A percentile compares a stretch with the other conserved stretches of the same genome.
phyloP scores from a whole-genome alignment of 2,797 vertebrate species.

The Macropodus opercularis region DNA sequence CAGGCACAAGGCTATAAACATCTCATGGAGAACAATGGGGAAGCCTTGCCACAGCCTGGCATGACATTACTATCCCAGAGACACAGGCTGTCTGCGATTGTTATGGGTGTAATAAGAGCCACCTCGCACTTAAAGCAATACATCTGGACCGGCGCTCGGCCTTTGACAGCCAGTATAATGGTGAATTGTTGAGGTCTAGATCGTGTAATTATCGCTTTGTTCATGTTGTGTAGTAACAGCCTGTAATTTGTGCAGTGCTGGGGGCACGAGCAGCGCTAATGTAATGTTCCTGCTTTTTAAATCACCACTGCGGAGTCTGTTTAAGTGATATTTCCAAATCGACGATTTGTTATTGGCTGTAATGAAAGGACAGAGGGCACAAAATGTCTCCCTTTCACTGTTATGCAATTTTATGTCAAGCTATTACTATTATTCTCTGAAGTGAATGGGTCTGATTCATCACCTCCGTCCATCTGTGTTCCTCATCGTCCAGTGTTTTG shows the following conservation, averaged over 20 bases:
- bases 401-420: conserved; percentile 66
- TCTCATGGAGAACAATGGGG: conserved; percentile 71
- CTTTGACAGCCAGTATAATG: conserved; percentile 71
- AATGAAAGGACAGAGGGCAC: conserved; percentile 56
- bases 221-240: conserved; percentile 43
- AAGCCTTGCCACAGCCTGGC: conserved; percentile 65
- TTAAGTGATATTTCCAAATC: conserved; percentile 43
- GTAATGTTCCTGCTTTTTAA: conserved; percentile 53
- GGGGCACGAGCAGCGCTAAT: conserved; percentile 34
- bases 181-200: conserved; percentile 64
- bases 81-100: conserved; percentile 75
- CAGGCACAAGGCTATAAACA: conserved; percentile 78
- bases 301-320: conserved; percentile 37
- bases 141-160: conserved; percentile 68
- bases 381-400: conserved; percentile 59
- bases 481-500: conserved; percentile 66
- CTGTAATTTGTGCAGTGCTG: conserved; percentile 40
- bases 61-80: conserved; percentile 71
- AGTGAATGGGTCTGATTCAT: conserved; percentile 65
- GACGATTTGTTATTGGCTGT: conserved; percentile 55
- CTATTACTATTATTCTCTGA: conserved; percentile 66
- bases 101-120: conserved; percentile 80
- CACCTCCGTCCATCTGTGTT: conserved; percentile 67
- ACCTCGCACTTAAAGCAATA: conserved; percentile 69
- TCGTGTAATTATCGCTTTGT: conserved; percentile 73